A percentile compares a stretch with the other conserved stretches of the same genome.
Evolutionary conservation across 2,888 invertebrate genomes (phyloP).

Genomic region (Octonoba sinensis): DNA sequence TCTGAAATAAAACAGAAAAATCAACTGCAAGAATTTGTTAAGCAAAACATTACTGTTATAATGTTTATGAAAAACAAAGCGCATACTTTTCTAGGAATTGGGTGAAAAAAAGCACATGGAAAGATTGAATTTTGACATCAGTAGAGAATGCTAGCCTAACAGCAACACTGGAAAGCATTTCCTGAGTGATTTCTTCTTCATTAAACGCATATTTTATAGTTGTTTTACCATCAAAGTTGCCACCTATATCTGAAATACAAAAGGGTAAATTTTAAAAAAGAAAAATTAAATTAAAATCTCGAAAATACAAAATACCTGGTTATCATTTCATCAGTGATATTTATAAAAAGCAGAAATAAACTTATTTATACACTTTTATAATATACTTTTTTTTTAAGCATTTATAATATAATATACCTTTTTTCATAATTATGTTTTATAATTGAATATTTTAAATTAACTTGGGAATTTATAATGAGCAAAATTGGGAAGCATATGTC

Average conservation of each 20-base stretch:
- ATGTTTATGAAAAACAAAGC: background rate
- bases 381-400: no score
- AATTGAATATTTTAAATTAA: no score
- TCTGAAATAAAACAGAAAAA: conserved; percentile 28
- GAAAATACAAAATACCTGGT: background rate
- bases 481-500: no score
- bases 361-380: no score
- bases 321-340: background rate
- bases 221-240: conserved; percentile 89
- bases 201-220: conserved; percentile 73
- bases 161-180: conserved; percentile 75
- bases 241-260: conserved; percentile 78
- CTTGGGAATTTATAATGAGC: no score
- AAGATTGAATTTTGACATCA: conserved; percentile 74
- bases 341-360: background rate
- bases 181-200: conserved; percentile 74
- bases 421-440: no score
- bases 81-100: conserved; percentile 82
- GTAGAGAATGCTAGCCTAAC: conserved; percentile 87
- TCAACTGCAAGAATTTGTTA: background rate
- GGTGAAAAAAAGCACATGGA: conserved; percentile 79
- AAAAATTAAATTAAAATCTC: no score
- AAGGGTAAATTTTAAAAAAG: background rate
- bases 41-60: background rate
- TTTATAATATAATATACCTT: no score